phyloP scores from a whole-genome alignment of 2,797 vertebrate species.

The Yasuhikotakia modesta region DNA sequence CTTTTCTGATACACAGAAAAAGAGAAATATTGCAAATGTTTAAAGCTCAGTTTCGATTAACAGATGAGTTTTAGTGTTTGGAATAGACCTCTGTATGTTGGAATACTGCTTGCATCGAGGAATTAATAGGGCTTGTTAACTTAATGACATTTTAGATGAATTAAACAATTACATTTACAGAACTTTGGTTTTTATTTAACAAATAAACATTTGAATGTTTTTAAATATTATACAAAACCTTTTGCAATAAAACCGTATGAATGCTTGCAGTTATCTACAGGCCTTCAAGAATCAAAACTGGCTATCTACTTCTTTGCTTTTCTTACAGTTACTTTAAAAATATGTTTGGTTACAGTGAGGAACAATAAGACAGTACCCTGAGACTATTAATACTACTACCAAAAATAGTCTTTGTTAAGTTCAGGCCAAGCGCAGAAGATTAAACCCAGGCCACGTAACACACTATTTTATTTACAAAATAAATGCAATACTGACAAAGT shows the following conservation, averaged over 20 bases:
- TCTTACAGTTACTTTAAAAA: not conserved
- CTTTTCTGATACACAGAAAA: not conserved
- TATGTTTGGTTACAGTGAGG: not conserved
- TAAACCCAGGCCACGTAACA: not conserved
- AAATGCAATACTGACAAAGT: not conserved
- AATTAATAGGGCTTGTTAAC: not conserved
- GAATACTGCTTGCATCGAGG: not conserved
- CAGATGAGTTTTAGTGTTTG: not conserved
- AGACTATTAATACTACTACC: not conserved
- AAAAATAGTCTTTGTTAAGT: not conserved
- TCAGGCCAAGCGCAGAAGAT: not conserved
- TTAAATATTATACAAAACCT: not conserved
- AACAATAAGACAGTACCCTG: not conserved
- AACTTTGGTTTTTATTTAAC: not conserved
- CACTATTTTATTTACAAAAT: not conserved
- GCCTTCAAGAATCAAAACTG: not conserved
- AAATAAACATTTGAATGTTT: not conserved
- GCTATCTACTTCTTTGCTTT: too few relatives aligned
- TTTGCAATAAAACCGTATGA: too few relatives aligned
- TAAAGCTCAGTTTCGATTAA: not conserved
- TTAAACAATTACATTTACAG: not conserved
- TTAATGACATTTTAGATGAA: not conserved
- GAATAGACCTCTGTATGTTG: not conserved
- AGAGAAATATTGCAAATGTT: not conserved
- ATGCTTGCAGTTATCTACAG: too few relatives aligned